These are phyloP conservation scores for Ectemnius lituratus DNA, from an alignment of 2,888 invertebrate species.

Conservation along the genomic window DNA sequence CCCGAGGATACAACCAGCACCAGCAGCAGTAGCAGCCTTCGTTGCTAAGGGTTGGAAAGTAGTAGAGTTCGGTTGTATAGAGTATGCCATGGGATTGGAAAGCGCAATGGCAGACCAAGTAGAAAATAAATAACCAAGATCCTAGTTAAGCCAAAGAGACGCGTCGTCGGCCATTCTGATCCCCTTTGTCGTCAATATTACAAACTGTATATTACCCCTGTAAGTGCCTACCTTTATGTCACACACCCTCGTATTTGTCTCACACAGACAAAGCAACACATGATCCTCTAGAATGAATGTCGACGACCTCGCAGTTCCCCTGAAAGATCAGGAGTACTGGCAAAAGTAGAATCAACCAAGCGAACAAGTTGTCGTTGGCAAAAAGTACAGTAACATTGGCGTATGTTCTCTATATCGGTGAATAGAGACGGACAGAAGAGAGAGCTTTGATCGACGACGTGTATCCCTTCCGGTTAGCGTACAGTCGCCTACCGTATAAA, in stretches of 20 bases:
- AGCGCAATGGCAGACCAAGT: conserved; percentile 12
- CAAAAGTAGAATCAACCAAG: too few species aligned
- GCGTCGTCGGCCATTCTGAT: conserved; percentile 37
- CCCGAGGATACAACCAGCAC: not conserved
- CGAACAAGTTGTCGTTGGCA: too few species aligned
- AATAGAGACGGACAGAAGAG: conserved; percentile 2
- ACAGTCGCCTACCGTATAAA: conserved; percentile 24
- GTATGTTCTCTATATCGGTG: not conserved
- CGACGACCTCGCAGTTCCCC: too few species aligned
- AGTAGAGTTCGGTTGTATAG: conserved; percentile 4
- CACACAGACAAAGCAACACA: too few species aligned
- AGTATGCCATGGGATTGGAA: conserved; percentile 11
- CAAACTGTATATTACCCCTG: conserved; percentile 27
- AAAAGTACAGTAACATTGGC: not conserved
- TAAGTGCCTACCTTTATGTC: not conserved
- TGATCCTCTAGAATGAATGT: too few species aligned
- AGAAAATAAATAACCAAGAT: conserved; percentile 56
- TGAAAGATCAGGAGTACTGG: too few species aligned
- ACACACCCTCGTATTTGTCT: too few species aligned
- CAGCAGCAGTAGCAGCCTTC: not conserved
- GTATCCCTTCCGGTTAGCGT: conserved; percentile 10
- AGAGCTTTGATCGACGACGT: conserved; percentile 17
- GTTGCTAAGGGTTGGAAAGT: conserved; percentile 3
- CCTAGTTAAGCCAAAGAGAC: conserved; percentile 49
- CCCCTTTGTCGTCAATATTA: conserved; percentile 47